phyloP scores from a whole-genome alignment of 1,140 invertebrate species.

The Metopolophium dirhodum region DNA sequence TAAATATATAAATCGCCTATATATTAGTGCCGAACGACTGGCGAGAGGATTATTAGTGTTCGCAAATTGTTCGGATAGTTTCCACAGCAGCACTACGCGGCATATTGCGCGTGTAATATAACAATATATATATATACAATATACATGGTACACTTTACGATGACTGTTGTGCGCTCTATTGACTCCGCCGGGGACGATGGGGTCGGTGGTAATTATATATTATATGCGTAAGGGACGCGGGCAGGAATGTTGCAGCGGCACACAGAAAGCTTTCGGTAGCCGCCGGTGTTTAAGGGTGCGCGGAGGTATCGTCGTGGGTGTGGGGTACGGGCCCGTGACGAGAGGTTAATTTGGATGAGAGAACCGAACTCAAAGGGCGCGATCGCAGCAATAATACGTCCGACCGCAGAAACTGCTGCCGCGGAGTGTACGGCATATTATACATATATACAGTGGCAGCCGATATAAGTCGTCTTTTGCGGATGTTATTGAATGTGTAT shows the following conservation, averaged over 20 bases:
- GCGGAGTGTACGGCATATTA: not conserved
- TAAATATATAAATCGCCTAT: constrained; percentile 12
- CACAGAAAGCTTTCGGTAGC: not conserved
- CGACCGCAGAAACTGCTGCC: constrained; percentile 36
- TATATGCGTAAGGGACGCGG: not conserved
- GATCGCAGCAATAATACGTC: constrained; percentile 23
- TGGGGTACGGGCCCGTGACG: not conserved
- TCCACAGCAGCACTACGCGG: not conserved
- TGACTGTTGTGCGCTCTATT: constrained; percentile 7
- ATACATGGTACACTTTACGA: not conserved
- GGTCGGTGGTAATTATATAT: constrained; percentile 10
- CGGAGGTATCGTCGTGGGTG: not conserved
- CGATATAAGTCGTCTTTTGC: constrained; percentile 34
- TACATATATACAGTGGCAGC: not conserved
- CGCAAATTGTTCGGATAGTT: constrained; percentile 41
- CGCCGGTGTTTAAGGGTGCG: not conserved
- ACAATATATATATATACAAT: not conserved
- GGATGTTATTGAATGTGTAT: constrained; percentile 25
- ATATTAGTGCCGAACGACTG: not conserved
- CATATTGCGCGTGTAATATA: not conserved
- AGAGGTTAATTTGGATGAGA: constrained; percentile 41
- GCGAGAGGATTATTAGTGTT: not conserved
- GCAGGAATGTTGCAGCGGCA: not conserved
- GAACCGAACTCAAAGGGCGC: constrained; percentile 46
- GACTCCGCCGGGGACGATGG: not conserved